phyloP scores from a whole-genome alignment of 2,888 invertebrate genomes.

The Eucera pruinosa region DNA sequence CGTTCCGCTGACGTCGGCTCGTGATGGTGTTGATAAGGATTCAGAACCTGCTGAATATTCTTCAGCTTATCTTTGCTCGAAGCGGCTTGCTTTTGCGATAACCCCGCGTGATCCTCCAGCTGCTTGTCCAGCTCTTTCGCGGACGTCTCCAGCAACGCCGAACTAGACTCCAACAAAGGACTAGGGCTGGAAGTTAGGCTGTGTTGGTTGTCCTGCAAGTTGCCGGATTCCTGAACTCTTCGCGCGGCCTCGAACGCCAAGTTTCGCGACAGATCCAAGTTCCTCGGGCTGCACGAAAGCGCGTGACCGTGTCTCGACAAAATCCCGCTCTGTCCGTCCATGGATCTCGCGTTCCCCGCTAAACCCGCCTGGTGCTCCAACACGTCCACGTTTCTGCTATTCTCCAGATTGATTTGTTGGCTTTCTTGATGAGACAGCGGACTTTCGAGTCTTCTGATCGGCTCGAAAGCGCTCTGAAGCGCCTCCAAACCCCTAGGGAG shows the following conservation, averaged over 20 bases:
- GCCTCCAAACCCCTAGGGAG: conserved; percentile 69
- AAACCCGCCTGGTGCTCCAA: conserved; percentile 63
- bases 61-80: conserved; percentile 70
- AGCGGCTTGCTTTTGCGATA: conserved; percentile 57
- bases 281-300: conserved; percentile 71
- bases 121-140: conserved; percentile 68
- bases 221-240: conserved; percentile 70
- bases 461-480: conserved; percentile 71
- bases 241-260: conserved; percentile 71
- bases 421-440: conserved; percentile 67
- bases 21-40: conserved; percentile 74
- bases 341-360: conserved; percentile 61
- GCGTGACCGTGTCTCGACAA: conserved; percentile 66
- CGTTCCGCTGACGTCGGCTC: conserved; percentile 63
- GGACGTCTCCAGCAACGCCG: conserved; percentile 58
- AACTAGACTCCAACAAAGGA: conserved; percentile 63
- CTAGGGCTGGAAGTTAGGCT: conserved; percentile 71
- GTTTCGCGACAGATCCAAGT: conserved; percentile 71
- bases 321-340: conserved; percentile 60
- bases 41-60: conserved; percentile 69
- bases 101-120: conserved; percentile 66
- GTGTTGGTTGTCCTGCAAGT: conserved; percentile 66
- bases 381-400: conserved; percentile 61
- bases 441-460: conserved; percentile 70
- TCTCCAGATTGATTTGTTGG: conserved; percentile 70